Conservation (phyloP, 2,113 vertebrate genomes). For the Seriola aureovittata region DNA sequence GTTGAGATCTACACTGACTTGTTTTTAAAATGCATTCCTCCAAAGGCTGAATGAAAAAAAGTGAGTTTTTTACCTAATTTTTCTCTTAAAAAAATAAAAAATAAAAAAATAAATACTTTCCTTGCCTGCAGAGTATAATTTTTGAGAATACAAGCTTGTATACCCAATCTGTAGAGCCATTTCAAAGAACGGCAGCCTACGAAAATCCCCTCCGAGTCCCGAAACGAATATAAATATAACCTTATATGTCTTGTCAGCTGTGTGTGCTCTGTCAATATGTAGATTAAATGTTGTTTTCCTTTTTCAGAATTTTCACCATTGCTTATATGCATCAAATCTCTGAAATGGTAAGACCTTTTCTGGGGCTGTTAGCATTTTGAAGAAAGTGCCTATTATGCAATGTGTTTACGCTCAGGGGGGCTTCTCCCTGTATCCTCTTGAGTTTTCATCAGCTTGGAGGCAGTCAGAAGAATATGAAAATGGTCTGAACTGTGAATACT, state of each 20-base stretch:
- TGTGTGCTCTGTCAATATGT: conserved; percentile 43
- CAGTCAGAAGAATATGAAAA: conserved; percentile 60
- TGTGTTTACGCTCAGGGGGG: conserved; percentile 75
- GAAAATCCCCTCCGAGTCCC: neutral
- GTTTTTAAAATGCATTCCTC: neutral
- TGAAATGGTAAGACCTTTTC: conserved; percentile 80
- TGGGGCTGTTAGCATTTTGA: conserved; percentile 81
- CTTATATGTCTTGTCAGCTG: neutral
- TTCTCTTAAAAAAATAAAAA: neutral
- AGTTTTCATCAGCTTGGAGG: conserved; percentile 69
- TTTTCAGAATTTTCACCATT: conserved; percentile 36
- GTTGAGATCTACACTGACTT: neutral
- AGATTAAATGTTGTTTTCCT: conserved; percentile 41
- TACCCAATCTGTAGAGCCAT: neutral
- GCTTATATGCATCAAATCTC: conserved; percentile 60
- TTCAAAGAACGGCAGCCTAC: conserved; percentile 8
- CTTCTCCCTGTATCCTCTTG: conserved; percentile 53
- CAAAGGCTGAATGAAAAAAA: neutral
- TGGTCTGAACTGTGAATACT: conserved; percentile 50
- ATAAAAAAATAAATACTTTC: neutral
- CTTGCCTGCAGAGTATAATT: neutral
- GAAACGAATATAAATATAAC: neutral
- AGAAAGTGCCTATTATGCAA: conserved; percentile 79
- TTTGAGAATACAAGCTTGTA: neutral
- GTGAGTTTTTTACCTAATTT: neutral